Base-by-base conservation (phyloP, 2,113 vertebrate species). In the Pionites leucogaster region DNA sequence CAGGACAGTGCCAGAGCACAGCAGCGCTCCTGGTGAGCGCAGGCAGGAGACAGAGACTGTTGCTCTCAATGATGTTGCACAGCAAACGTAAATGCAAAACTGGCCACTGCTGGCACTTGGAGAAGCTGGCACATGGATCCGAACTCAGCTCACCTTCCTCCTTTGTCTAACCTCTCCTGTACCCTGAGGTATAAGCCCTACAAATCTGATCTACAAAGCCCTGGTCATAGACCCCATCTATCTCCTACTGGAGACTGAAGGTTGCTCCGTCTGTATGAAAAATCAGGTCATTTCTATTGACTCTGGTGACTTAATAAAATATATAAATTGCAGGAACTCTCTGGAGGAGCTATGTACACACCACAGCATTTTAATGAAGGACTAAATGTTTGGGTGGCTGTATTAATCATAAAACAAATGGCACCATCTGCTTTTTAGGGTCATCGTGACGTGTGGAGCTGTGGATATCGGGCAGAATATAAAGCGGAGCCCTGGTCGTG, bases 391-490 rank as follows among this genome's bases (percentile, higher is more conserved):
- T 29, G 31, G 41, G 44, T 23, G 33, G n/a, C 3, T 4, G 11
- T 22, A n/a, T 33, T n/a, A 49, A 17, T 11, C 13, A 39, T 39
- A 72, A 79, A 37, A 13, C 29, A 44, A 82, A 41, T 22, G 23
- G 4, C 4, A 25, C 0, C 19, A 5, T 10, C 19, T 47, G 49
- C 3, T 1, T 35, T 59, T 60, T 18, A 42, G 27, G 27, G 49
- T 15, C 52, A 37, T 37, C 2, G 49, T 2, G 46, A 65, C 1
- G 13, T 1, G 27, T 49, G 71, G 76, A 76, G 53, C 39, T 2
- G 3, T 2, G 6, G n/a, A 2, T 25, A 16, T 44, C 20, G 6
- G 27, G 50, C 62, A 33, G 31, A 16, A 18, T 0, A 3, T 16
- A 3, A 65, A 1, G 2, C 1, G 18, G 41, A 39, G 33, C 25